These are phyloP conservation scores for Edolisoma coerulescens DNA, from an alignment of 2,113 vertebrate species.

Conservation along the genomic window DNA sequence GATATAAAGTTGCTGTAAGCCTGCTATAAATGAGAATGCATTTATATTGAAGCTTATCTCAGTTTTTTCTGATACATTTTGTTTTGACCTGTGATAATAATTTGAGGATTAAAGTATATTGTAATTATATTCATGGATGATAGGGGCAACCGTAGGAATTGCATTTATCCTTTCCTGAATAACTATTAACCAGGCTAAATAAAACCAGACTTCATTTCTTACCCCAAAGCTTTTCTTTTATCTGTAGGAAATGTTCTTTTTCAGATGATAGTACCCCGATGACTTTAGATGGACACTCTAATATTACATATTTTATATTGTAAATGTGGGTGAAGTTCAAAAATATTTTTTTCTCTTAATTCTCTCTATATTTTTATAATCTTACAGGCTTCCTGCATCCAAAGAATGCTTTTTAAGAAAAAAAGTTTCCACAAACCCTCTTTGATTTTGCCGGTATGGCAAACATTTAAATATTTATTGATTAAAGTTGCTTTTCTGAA, in stretches of 20 bases:
- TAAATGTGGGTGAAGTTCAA: background rate
- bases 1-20: background rate
- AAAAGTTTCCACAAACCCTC: background rate
- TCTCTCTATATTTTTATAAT: background rate
- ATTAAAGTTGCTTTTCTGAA: constrained; percentile 64
- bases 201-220: background rate
- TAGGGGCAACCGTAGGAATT: background rate
- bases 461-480: constrained; percentile 55
- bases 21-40: background rate
- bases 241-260: background rate
- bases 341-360: background rate
- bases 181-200: background rate
- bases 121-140: background rate
- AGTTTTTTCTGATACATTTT: background rate
- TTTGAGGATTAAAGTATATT: background rate
- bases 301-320: background rate
- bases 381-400: background rate
- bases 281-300: background rate
- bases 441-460: constrained; percentile 54
- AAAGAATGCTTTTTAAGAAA: background rate
- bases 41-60: background rate
- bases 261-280: background rate
- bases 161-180: background rate
- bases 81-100: background rate
- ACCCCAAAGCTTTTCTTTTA: background rate